These are phyloP conservation scores for Cerceris rybyensis DNA, from an alignment of 2,888 invertebrate genomes.

Conservation along the genomic window DNA sequence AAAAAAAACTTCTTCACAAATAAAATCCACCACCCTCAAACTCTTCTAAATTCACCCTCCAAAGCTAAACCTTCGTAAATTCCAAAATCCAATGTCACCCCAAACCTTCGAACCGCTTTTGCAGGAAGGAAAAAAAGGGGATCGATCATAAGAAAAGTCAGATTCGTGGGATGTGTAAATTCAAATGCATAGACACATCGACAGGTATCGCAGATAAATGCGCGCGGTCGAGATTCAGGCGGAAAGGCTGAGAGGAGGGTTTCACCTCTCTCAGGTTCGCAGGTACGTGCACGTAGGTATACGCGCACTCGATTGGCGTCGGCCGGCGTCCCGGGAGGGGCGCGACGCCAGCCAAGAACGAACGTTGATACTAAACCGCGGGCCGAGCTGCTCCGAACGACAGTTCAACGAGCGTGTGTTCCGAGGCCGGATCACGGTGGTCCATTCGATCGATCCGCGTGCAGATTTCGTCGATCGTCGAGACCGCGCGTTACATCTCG, in stretches of 20 bases:
- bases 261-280: slow-evolving; percentile 59
- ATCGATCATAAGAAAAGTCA: too few species aligned
- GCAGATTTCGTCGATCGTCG: slow-evolving; percentile 34
- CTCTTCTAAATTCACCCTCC: too few species aligned
- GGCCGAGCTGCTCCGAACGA: slow-evolving; percentile 74
- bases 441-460: slow-evolving; percentile 52
- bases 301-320: slow-evolving; percentile 77
- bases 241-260: slow-evolving; percentile 53
- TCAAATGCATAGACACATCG: too few species aligned
- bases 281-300: slow-evolving; percentile 70
- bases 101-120: too few species aligned
- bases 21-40: too few species aligned
- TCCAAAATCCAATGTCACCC: too few species aligned
- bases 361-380: slow-evolving; percentile 77
- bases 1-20: too few species aligned
- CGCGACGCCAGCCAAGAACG: slow-evolving; percentile 74
- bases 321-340: slow-evolving; percentile 74
- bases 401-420: slow-evolving; percentile 77
- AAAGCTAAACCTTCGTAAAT: too few species aligned
- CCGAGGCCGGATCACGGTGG: slow-evolving; percentile 73
- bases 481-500: slow-evolving; percentile 37
- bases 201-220: too few species aligned
- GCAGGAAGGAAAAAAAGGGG: too few species aligned
- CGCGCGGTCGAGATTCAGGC: slow-evolving; percentile 52
- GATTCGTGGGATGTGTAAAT: too few species aligned